A percentile compares a stretch with the other conserved stretches of the same genome.
Evolutionary conservation across 2,888 invertebrate species (phyloP).

Genomic region (Lepidochrysops patricia): DNA sequence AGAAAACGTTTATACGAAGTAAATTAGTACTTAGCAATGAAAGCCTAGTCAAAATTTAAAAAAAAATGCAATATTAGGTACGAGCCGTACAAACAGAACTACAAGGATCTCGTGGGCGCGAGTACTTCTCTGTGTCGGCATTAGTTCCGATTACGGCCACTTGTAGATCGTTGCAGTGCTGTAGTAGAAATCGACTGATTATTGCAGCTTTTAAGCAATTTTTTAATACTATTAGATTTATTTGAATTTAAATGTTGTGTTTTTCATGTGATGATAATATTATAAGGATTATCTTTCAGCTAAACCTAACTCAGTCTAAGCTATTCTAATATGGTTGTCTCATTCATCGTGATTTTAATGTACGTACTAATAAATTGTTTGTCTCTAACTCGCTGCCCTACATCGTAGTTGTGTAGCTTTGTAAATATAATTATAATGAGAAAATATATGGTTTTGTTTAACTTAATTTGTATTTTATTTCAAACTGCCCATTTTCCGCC

Average conservation of each 20-base stretch:
- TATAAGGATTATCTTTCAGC: neutral
- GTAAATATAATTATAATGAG: slow-evolving; percentile 15
- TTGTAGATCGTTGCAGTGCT: no score
- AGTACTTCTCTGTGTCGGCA: no score
- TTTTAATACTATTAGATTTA: neutral
- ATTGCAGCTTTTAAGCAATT: neutral
- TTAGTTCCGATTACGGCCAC: no score
- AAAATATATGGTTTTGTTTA: slow-evolving; percentile 15
- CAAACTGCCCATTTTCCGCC: neutral
- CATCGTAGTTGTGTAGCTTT: slow-evolving; percentile 5
- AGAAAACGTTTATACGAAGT: neutral
- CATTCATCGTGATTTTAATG: neutral
- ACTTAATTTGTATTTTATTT: slow-evolving; percentile 5
- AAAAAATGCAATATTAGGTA: neutral
- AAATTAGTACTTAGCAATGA: neutral
- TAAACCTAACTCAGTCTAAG: neutral
- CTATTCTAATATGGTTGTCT: neutral
- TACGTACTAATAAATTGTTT: neutral
- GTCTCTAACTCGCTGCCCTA: neutral
- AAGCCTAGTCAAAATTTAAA: neutral
- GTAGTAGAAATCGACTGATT: neutral
- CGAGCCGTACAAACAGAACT: neutral
- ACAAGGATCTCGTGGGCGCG: no score
- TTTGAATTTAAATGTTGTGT: neutral
- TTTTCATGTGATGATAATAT: neutral